A percentile compares a stretch with the other conserved stretches of the same genome.
phyloP scores from a whole-genome alignment of 2,888 invertebrate genomes.

The Hypolimnas misippus region DNA sequence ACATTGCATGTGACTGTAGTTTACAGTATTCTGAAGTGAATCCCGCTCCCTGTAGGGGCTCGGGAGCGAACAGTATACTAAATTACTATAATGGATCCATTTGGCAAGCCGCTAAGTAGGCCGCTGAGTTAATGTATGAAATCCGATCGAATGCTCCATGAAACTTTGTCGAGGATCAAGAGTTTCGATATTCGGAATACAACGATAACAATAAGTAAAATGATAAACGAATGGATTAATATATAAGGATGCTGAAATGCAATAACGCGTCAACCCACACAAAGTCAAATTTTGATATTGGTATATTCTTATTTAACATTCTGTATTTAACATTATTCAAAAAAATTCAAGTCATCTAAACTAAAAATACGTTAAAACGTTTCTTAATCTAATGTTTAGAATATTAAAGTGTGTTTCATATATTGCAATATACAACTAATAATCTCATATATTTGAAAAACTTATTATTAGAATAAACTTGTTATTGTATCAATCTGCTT shows the following conservation, averaged over 20 bases:
- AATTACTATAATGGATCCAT: conserved; percentile 59
- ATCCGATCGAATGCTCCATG: conserved; percentile 20
- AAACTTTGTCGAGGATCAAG: conserved; percentile 14
- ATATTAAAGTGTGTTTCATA: too few species aligned
- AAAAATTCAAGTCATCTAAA: too few species aligned
- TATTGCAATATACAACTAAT: too few species aligned
- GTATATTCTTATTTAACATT: background rate
- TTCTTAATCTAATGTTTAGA: too few species aligned
- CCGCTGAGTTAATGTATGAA: conserved; percentile 49
- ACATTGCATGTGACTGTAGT: conserved; percentile 3
- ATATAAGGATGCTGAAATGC: too few species aligned
- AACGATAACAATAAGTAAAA: background rate
- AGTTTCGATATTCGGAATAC: conserved; percentile 2
- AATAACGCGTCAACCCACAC: too few species aligned
- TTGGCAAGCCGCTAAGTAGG: conserved; percentile 56
- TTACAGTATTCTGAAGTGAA: conserved; percentile 17
- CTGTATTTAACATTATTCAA: too few species aligned
- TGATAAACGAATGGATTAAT: background rate
- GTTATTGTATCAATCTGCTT: too few species aligned
- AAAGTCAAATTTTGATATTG: background rate
- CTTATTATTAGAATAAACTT: too few species aligned
- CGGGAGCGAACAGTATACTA: conserved; percentile 40
- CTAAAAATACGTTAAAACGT: too few species aligned
- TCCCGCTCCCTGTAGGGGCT: conserved; percentile 17
- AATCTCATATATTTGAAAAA: too few species aligned